Conservation (phyloP, 2,888 invertebrate species). For the Pollenia labialis region DNA sequence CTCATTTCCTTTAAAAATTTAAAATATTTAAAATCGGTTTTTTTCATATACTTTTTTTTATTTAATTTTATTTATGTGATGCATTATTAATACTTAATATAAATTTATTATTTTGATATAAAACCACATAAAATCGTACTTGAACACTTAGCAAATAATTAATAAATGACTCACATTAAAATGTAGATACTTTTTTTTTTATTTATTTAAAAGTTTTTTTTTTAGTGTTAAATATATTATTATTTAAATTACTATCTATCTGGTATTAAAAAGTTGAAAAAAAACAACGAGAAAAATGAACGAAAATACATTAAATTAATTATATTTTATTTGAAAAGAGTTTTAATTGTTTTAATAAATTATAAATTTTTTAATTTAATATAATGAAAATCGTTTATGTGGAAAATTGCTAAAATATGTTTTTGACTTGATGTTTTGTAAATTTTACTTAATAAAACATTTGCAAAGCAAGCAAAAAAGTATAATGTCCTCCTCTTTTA, state of each 20-base stretch:
- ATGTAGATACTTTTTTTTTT: conserved; percentile 30
- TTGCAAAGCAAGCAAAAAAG: conserved; percentile 7
- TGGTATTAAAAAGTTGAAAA: conserved; percentile 32
- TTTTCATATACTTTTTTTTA: neutral
- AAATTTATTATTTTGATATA: conserved; percentile 56
- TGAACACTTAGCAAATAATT: conserved; percentile 67
- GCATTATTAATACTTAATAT: conserved; percentile 31
- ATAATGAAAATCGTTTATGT: conserved; percentile 63
- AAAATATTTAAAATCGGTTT: neutral
- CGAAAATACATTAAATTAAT: conserved; percentile 69
- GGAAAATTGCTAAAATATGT: conserved; percentile 79
- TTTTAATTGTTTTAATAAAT: conserved; percentile 73
- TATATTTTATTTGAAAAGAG: conserved; percentile 70
- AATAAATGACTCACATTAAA: conserved; percentile 59
- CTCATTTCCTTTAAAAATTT: neutral
- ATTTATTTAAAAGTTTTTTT: conserved; percentile 8
- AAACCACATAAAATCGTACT: conserved; percentile 59
- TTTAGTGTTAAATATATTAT: conserved; percentile 55
- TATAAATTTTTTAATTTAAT: conserved; percentile 56
- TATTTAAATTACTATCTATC: conserved; percentile 57
- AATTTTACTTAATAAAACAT: conserved; percentile 70
- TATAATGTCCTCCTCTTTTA: neutral
- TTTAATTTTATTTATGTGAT: conserved; percentile 36
- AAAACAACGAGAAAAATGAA: conserved; percentile 37
- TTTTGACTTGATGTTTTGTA: conserved; percentile 81